Evolutionary conservation across 1,140 invertebrate species (phyloP).

Genomic region (Vanessa atalanta): DNA sequence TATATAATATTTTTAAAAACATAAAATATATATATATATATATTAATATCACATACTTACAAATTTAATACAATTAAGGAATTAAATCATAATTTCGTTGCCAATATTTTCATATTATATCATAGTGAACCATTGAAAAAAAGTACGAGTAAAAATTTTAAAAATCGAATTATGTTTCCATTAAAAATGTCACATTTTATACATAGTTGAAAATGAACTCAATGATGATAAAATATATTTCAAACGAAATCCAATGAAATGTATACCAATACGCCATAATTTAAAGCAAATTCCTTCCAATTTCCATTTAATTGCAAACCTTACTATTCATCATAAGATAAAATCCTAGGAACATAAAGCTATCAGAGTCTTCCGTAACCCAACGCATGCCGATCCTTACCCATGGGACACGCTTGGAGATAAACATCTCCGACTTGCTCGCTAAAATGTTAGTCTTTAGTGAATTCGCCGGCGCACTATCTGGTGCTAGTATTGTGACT

Average conservation of each 20-base stretch:
- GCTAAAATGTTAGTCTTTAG: slow-evolving; percentile 9
- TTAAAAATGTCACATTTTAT: too few species aligned
- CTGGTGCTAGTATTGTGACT: background rate
- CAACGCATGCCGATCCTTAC: slow-evolving; percentile 23
- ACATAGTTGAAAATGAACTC: too few species aligned
- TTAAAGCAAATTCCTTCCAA: background rate
- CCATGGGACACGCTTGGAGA: slow-evolving; percentile 12
- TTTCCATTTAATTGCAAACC: slow-evolving; percentile 10
- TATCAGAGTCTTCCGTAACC: slow-evolving; percentile 4
- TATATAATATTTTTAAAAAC: too few species aligned
- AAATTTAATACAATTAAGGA: too few species aligned
- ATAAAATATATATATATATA: too few species aligned
- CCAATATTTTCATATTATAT: too few species aligned
- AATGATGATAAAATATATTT: too few species aligned
- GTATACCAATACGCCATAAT: slow-evolving; percentile 1
- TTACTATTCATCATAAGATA: slow-evolving; percentile 10
- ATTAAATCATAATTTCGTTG: too few species aligned
- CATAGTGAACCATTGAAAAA: too few species aligned
- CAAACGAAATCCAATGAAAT: background rate
- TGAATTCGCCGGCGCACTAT: slow-evolving; percentile 2
- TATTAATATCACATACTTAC: too few species aligned
- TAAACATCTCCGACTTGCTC: slow-evolving; percentile 16
- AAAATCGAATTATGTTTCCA: too few species aligned
- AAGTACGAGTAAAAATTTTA: too few species aligned
- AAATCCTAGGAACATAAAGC: slow-evolving; percentile 16